phyloP scores from a whole-genome alignment of 2,888 invertebrate species.

The Dryobota labecula region DNA sequence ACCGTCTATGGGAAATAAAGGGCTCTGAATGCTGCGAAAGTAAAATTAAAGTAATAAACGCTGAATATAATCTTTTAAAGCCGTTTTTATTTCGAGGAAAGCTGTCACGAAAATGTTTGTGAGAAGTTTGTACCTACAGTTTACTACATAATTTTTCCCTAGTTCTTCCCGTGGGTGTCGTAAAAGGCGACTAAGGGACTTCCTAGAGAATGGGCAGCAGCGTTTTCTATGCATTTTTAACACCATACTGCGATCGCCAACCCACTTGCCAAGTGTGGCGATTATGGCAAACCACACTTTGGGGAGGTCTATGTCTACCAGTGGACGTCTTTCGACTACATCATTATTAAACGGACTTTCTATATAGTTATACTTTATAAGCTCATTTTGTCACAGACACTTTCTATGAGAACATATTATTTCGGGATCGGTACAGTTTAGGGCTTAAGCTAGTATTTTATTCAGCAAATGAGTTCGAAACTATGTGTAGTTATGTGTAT shows the following conservation, averaged over 20 bases:
- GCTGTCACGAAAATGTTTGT: neutral
- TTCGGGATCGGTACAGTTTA: neutral
- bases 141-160: neutral
- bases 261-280: too few species aligned
- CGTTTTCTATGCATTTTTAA: too few species aligned
- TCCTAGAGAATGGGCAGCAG: too few species aligned
- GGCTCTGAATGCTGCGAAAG: constrained; percentile 22
- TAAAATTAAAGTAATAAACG: constrained; percentile 52
- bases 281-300: too few species aligned
- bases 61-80: constrained; percentile 31
- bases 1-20: constrained; percentile 36
- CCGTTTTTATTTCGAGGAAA: constrained; percentile 11
- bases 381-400: neutral
- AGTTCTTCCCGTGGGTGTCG: too few species aligned
- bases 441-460: neutral
- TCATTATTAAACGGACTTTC: neutral
- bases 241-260: too few species aligned
- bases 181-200: too few species aligned
- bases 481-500: neutral
- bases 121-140: constrained; percentile 3
- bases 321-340: too few species aligned
- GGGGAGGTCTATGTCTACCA: too few species aligned
- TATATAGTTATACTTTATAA: neutral
- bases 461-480: constrained; percentile 2
- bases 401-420: neutral